A percentile compares a stretch with the other conserved stretches of the same genome.
Conservation (phyloP, 2,888 invertebrate species). For the Micoletzkya japonica region DNA sequence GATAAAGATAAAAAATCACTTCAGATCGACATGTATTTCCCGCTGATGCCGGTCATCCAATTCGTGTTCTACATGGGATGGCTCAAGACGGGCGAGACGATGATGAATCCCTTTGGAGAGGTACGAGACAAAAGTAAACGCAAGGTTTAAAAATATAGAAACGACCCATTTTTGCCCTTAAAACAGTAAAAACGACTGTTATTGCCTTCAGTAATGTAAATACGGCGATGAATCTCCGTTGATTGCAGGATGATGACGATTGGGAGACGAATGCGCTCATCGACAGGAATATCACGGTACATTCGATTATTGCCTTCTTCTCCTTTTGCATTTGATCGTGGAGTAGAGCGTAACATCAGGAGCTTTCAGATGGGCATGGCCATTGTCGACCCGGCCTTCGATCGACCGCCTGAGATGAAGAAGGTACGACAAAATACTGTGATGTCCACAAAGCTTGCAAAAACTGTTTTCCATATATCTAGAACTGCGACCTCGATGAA, state of each 20-base stretch:
- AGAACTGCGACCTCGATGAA: background rate
- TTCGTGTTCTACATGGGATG: slow-evolving; percentile 28
- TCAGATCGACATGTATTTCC: slow-evolving; percentile 27
- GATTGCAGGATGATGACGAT: slow-evolving; percentile 22
- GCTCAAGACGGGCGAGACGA: slow-evolving; percentile 14
- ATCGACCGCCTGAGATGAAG: slow-evolving; percentile 17
- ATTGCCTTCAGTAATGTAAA: background rate
- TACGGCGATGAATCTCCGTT: background rate
- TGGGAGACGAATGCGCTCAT: slow-evolving; percentile 28
- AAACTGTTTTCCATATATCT: background rate
- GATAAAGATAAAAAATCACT: background rate
- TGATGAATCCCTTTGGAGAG: slow-evolving; percentile 27
- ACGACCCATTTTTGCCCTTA: background rate
- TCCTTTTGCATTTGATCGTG: background rate
- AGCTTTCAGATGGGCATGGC: slow-evolving; percentile 26
- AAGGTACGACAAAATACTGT: slow-evolving; percentile 5
- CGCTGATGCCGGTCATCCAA: slow-evolving; percentile 15
- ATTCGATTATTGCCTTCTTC: background rate
- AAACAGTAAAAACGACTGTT: background rate
- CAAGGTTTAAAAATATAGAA: background rate
- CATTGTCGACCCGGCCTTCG: slow-evolving; percentile 16
- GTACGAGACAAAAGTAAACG: background rate
- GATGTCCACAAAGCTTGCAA: no score
- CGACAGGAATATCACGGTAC: slow-evolving; percentile 22
- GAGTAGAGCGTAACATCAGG: background rate